Evolutionary conservation across 2,797 vertebrate species (phyloP), one percentile per base, ranked within the genome.

Genomic region (Hypotaenidia okinawae): DNA sequence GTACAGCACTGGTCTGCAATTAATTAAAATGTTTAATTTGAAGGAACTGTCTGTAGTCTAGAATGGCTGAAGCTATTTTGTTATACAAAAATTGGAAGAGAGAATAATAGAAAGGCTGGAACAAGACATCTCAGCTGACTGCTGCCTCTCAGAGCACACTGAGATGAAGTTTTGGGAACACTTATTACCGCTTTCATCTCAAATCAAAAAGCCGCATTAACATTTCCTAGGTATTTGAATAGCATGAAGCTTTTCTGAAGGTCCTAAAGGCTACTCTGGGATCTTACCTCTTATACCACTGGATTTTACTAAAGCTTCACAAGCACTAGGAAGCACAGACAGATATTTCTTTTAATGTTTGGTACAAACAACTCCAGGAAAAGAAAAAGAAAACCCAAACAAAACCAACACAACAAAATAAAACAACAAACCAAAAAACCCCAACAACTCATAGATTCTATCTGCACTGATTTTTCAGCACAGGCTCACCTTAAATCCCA

Each of bases 401-500:
- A 30, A 54, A 28, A 27, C 13, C 51, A 52, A 52, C 25, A 52
- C 51, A 51, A 19, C 49, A 51, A 25, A 27, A 47, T 23, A 47
- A 47, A 47, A 23, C 49, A 24, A 25, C 52, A 30, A 13, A 25
- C 9, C 22, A 47, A 27, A 55, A 21, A 39, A 5, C 16, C 25
- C 27, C 16, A 51, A 35, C 8, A 43, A 45, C 2, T 1, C 17
- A 61, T 4, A 89, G 9, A 16, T 88, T 55, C 73, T 8, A 69
- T 62, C 27, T 62, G 45, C 19, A 84, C 12, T 3, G 30, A 8
- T 51, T 90, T 88, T 88, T 45, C 37, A 88, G 37, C 47, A 90
- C 41, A 63, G 25, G 8, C 81, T 95, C 39, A 97, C 96, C 95
- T 97, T 90, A 97, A 94, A 93, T 87, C 33, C 39, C 66, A 95